Evolutionary conservation across 2,888 invertebrate genomes (phyloP).

Genomic region (Scaptomyza parva): DNA sequence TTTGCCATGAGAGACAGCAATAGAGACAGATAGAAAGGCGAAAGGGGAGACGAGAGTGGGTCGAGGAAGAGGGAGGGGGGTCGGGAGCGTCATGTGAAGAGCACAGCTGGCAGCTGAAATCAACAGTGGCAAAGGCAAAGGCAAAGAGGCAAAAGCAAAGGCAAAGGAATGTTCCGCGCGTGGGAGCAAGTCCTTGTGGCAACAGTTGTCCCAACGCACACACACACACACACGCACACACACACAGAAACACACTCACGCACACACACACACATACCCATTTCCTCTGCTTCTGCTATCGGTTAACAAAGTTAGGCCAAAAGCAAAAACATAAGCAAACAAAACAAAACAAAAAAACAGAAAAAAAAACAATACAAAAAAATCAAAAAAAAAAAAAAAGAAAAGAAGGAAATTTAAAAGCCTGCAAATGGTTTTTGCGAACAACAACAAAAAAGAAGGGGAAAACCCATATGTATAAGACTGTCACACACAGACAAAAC

Average conservation of each 20-base stretch:
- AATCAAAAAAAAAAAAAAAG: slow-evolving; percentile 34
- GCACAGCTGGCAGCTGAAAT: slow-evolving; percentile 25
- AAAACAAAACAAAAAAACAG: slow-evolving; percentile 16
- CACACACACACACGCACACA: slow-evolving; percentile 13
- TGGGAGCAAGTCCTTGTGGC: slow-evolving; percentile 66
- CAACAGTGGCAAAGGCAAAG: slow-evolving; percentile 36
- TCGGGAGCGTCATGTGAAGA: neutral
- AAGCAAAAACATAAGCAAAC: slow-evolving; percentile 47
- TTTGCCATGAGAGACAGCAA: slow-evolving; percentile 35
- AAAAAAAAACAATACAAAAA: slow-evolving; percentile 7
- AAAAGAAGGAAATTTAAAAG: slow-evolving; percentile 70
- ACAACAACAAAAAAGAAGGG: neutral
- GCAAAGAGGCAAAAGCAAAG: slow-evolving; percentile 17
- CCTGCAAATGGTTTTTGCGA: slow-evolving; percentile 35
- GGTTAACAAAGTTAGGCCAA: slow-evolving; percentile 40
- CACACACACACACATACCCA: neutral
- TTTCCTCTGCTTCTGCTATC: neutral
- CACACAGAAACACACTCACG: neutral
- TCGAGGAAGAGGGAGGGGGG: neutral
- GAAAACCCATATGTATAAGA: slow-evolving; percentile 18
- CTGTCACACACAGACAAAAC: slow-evolving; percentile 28
- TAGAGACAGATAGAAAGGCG: neutral
- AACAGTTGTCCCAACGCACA: slow-evolving; percentile 66
- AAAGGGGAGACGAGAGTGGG: neutral
- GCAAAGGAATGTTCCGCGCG: slow-evolving; percentile 25